These are phyloP conservation scores for Cyanoliseus patagonus DNA, from an alignment of 2,113 vertebrate genomes.

Conservation along the genomic window DNA sequence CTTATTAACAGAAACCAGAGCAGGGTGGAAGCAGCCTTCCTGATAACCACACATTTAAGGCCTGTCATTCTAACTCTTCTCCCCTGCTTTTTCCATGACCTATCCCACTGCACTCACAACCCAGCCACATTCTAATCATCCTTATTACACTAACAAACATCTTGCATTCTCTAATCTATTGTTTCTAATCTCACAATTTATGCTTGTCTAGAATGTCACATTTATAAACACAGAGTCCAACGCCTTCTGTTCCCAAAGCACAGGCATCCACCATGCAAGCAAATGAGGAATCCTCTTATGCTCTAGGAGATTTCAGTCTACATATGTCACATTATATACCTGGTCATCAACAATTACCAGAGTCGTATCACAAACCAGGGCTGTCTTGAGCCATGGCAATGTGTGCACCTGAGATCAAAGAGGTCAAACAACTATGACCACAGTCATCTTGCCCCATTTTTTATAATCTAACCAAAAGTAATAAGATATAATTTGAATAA, in stretches of 20 bases:
- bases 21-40: slow-evolving; percentile 11
- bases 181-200: slow-evolving; percentile 13
- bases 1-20: slow-evolving; percentile 56
- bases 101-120: not conserved
- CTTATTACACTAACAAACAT: slow-evolving; percentile 3
- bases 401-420: not conserved
- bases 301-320: not conserved
- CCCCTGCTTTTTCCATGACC: not conserved
- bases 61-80: not conserved
- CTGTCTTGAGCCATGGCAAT: not conserved
- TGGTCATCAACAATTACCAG: not conserved
- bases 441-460: not conserved
- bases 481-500: not conserved
- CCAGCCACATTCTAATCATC: not conserved
- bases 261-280: not conserved
- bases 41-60: not conserved
- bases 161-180: not conserved
- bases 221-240: not conserved
- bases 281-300: not conserved
- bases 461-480: not conserved
- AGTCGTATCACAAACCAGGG: not conserved
- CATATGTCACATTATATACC: not conserved
- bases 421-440: not conserved
- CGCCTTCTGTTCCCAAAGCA: not conserved
- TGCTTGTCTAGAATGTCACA: not conserved